Evolutionary conservation across 2,797 vertebrate species (phyloP).

Genomic region (Taenioides sp.): DNA sequence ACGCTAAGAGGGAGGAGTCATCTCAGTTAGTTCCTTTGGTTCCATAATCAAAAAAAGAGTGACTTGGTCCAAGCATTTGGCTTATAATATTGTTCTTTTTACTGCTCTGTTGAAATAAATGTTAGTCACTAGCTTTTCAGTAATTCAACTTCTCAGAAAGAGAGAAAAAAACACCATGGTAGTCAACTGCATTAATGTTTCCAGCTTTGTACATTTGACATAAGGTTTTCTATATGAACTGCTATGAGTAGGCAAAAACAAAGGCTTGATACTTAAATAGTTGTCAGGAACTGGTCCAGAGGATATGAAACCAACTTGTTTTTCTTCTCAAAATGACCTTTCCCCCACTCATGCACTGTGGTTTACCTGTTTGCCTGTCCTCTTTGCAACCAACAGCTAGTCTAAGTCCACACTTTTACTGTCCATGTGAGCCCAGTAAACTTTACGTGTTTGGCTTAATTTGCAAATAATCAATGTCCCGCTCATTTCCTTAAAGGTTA

Average conservation of each 20-base stretch:
- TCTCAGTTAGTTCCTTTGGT: too few species aligned
- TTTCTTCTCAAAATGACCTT: conserved; percentile 48
- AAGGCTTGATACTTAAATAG: conserved; percentile 31
- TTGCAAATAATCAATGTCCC: conserved; percentile 42
- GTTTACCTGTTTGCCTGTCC: conserved; percentile 32
- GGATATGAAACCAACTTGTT: conserved; percentile 62
- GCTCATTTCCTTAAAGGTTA: conserved; percentile 61
- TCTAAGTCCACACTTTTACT: conserved; percentile 13
- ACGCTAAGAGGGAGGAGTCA: too few species aligned
- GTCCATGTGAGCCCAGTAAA: conserved; percentile 24
- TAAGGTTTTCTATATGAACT: neutral
- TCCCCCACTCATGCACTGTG: conserved; percentile 45
- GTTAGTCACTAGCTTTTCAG: too few species aligned
- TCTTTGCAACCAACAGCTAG: conserved; percentile 25
- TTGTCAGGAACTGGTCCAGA: conserved; percentile 63
- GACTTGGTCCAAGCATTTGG: too few species aligned
- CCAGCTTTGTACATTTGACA: neutral
- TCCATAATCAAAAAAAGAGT: too few species aligned
- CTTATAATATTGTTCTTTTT: too few species aligned
- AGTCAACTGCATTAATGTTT: neutral
- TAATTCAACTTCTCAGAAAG: too few species aligned
- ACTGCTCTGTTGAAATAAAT: too few species aligned
- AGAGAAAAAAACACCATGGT: neutral
- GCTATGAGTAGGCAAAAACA: neutral
- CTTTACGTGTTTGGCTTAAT: conserved; percentile 40